A percentile compares a stretch with the other conserved stretches of the same genome.
Evolutionary conservation across 2,888 invertebrate genomes (phyloP).

Genomic region (Parascotia fuliginaria): DNA sequence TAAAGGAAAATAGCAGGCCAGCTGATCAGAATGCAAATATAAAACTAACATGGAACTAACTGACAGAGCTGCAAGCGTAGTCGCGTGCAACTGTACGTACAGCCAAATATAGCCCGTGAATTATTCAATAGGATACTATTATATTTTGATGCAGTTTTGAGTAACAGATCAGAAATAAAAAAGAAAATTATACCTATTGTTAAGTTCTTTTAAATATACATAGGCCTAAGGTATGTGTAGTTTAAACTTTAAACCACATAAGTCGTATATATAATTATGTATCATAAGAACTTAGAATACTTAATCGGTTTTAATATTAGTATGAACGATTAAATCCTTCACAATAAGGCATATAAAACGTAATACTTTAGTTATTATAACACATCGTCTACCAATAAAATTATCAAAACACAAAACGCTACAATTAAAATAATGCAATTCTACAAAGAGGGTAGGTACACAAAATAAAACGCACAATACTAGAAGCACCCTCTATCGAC

Average conservation of each 20-base stretch:
- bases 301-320: too few species aligned
- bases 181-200: background rate
- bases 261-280: too few species aligned
- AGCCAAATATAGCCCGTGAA: constrained; percentile 12
- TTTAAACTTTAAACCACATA: too few species aligned
- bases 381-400: background rate
- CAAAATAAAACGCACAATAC: constrained; percentile 28
- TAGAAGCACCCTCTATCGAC: constrained; percentile 70
- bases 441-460: constrained; percentile 12
- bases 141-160: background rate
- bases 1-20: constrained; percentile 9
- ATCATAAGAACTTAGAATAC: too few species aligned
- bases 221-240: too few species aligned
- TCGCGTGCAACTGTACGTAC: constrained; percentile 10
- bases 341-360: too few species aligned
- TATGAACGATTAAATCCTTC: too few species aligned
- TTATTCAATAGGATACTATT: constrained; percentile 7
- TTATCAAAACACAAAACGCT: background rate
- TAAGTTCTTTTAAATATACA: background rate
- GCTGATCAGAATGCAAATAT: constrained; percentile 30
- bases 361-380: too few species aligned
- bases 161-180: background rate
- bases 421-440: constrained; percentile 14
- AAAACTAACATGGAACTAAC: constrained; percentile 21
- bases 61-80: constrained; percentile 2